Conservation (phyloP, 2,797 vertebrate genomes). For the Malacoctenus gilli region DNA sequence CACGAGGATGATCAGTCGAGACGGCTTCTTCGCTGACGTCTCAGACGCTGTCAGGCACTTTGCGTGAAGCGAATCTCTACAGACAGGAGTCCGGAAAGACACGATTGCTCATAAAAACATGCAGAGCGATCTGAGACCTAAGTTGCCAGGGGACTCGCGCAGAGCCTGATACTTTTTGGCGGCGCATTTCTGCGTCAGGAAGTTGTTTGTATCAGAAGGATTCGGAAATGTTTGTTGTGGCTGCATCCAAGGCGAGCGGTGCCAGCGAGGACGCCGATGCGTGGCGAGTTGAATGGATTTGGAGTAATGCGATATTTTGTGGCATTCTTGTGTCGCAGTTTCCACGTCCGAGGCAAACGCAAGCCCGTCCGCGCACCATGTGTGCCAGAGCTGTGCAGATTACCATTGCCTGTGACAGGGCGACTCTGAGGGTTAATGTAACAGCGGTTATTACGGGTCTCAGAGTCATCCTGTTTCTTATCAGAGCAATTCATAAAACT, state of each 20-base stretch:
- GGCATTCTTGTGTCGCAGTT: too few species aligned
- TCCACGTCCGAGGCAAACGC: too few species aligned
- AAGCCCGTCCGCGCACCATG: too few species aligned
- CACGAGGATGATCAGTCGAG: too few species aligned
- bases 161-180: constrained; percentile 3
- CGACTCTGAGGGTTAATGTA: background rate
- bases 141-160: background rate
- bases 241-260: background rate
- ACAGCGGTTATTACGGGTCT: background rate
- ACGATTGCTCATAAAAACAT: background rate
- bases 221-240: constrained; percentile 1
- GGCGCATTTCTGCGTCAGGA: constrained; percentile 1
- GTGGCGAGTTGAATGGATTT: background rate
- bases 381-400: background rate
- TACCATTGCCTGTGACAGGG: background rate
- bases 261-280: background rate
- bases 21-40: too few species aligned
- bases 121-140: background rate
- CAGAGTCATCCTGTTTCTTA: constrained; percentile 1
- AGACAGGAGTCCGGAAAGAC: background rate
- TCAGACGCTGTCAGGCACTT: too few species aligned
- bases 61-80: background rate
- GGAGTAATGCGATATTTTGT: too few species aligned
- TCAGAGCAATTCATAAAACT: background rate
- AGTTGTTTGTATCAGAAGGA: constrained; percentile 13